phyloP scores from a whole-genome alignment of 2,797 vertebrate genomes.

The Harpagifer antarcticus region DNA sequence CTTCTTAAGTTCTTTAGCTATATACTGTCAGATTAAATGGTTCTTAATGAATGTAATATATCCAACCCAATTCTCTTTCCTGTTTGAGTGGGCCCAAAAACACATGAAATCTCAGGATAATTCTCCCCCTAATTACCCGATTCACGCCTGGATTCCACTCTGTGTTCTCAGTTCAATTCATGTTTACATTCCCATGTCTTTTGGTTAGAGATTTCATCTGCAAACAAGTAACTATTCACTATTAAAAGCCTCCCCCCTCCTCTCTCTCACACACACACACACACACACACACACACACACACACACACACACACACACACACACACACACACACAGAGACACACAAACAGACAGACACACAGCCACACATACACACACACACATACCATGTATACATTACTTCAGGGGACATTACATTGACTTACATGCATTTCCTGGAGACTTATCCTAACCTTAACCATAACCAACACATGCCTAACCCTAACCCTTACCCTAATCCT shows the following conservation, averaged over 20 bases:
- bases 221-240: conserved; percentile 17
- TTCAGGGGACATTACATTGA: too few relatives aligned
- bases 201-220: conserved; percentile 36
- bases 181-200: conserved; percentile 34
- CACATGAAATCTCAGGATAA: conserved; percentile 41
- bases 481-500: too few relatives aligned
- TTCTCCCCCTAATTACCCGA: conserved; percentile 48
- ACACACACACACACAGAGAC: conserved; percentile 3
- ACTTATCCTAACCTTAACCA: too few relatives aligned
- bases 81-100: conserved; percentile 34
- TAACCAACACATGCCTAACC: too few relatives aligned
- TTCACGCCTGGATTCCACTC: conserved; percentile 36
- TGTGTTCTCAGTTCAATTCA: conserved; percentile 52
- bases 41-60: too few relatives aligned
- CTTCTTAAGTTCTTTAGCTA: not conserved
- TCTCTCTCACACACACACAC: not conserved
- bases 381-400: too few relatives aligned
- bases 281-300: not conserved
- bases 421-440: too few relatives aligned
- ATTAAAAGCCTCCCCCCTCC: not conserved
- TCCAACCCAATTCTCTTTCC: not conserved
- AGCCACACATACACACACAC: conserved; percentile 2
- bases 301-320: not conserved
- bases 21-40: not conserved
- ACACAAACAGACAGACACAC: not conserved